Evolutionary conservation across 2,113 vertebrate genomes (phyloP).

Genomic region (Albula glossodonta): DNA sequence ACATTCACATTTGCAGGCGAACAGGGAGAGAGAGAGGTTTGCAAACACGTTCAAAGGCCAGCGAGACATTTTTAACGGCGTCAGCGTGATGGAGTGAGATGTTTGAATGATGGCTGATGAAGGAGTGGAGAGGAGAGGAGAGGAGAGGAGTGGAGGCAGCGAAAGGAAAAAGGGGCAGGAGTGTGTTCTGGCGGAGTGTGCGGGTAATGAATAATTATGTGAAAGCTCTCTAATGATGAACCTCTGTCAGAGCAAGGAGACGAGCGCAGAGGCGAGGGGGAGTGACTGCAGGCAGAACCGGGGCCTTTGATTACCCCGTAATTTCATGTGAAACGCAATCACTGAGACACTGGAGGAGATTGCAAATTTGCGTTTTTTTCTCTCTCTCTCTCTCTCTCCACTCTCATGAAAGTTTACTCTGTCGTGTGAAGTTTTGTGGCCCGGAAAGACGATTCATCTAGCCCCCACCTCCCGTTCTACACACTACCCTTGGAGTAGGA

Average conservation of each 20-base stretch:
- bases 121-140: neutral
- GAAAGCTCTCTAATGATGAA: conserved; percentile 43
- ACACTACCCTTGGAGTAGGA: conserved; percentile 59
- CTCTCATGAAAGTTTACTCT: conserved; percentile 43
- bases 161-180: too few species aligned
- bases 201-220: conserved; percentile 26
- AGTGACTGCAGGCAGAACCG: conserved; percentile 54
- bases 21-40: neutral
- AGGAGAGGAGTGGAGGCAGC: neutral
- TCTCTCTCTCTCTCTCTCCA: neutral
- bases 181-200: neutral
- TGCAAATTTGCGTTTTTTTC: conserved; percentile 42
- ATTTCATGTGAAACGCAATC: conserved; percentile 59
- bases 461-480: conserved; percentile 36
- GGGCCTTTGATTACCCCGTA: conserved; percentile 66
- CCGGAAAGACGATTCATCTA: conserved; percentile 53
- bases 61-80: neutral
- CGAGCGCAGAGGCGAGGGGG: conserved; percentile 39
- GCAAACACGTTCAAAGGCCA: neutral
- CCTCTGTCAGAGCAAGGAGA: conserved; percentile 52
- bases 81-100: neutral
- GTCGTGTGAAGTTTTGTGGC: conserved; percentile 24
- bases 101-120: neutral
- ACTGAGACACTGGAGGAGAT: conserved; percentile 48
- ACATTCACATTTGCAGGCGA: neutral